Conservation (phyloP, 2,113 vertebrate genomes). For the Procavia capensis region DNA sequence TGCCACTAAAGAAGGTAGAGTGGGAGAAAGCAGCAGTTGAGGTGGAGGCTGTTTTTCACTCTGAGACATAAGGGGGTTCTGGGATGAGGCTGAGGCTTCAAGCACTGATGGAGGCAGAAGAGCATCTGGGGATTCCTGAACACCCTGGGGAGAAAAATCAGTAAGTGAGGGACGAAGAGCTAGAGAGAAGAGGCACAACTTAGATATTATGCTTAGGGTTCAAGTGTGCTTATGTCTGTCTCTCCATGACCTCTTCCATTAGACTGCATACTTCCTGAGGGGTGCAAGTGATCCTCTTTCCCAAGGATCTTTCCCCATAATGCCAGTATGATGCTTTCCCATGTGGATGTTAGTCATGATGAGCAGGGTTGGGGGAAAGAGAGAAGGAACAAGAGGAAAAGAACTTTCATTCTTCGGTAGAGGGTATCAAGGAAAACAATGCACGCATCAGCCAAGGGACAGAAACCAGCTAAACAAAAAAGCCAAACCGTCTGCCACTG, state of each 20-base stretch:
- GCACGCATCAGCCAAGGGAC: not conserved
- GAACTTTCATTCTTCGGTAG: not conserved
- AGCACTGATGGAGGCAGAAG: not conserved
- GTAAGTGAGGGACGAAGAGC: not conserved
- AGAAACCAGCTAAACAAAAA: not conserved
- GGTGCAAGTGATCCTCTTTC: not conserved
- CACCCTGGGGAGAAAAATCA: conserved; percentile 58
- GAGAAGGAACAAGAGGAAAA: not conserved
- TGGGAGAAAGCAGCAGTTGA: not conserved
- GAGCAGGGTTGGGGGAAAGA: not conserved
- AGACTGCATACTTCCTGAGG: not conserved
- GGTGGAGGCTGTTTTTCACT: not conserved
- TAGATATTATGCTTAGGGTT: not conserved
- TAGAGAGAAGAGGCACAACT: not conserved
- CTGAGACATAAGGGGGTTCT: conserved; percentile 14
- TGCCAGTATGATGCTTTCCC: not conserved
- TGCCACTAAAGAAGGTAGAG: not conserved
- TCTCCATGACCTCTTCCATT: not conserved
- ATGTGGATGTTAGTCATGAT: not conserved
- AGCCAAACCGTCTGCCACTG: not conserved
- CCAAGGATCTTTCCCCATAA: not conserved
- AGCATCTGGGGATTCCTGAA: conserved; percentile 18
- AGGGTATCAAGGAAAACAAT: not conserved
- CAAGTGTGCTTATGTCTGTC: not conserved
- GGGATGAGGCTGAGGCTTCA: not conserved